These are phyloP conservation scores for Anas bahamensis DNA, from an alignment of 2,797 vertebrate genomes.

Conservation along the genomic window DNA sequence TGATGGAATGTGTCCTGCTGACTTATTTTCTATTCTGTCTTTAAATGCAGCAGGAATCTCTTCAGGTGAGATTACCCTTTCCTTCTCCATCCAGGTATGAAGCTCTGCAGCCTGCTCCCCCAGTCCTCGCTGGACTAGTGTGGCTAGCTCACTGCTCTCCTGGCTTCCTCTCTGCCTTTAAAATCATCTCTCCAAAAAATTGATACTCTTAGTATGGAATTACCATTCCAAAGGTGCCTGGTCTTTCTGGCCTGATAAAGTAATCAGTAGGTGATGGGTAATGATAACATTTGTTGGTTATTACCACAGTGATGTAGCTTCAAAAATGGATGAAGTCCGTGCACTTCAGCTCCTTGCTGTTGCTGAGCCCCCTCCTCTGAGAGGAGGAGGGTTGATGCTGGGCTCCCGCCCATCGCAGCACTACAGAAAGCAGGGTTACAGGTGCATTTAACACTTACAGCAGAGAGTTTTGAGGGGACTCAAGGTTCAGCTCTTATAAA, in stretches of 20 bases:
- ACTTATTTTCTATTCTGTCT: neutral
- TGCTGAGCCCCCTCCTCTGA: neutral
- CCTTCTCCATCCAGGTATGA: neutral
- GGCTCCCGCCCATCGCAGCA: neutral
- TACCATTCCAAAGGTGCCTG: rapidly evolving
- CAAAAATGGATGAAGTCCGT: neutral
- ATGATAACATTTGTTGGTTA: neutral
- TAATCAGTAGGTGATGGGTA: neutral
- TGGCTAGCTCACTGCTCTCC: neutral
- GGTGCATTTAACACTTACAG: neutral
- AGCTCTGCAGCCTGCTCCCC: neutral
- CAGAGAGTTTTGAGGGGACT: neutral
- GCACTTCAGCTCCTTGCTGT: neutral
- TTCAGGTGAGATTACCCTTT: neutral
- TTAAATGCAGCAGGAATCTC: neutral
- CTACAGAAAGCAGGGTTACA: neutral
- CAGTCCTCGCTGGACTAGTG: rapidly evolving
- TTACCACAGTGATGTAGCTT: neutral
- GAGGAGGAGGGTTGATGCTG: neutral
- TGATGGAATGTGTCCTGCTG: neutral
- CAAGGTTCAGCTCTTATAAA: neutral
- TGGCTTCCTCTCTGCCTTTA: neutral
- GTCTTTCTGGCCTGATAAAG: neutral
- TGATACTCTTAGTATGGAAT: neutral
- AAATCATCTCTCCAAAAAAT: neutral